These are phyloP conservation scores for Oreochromis niloticus DNA, from an alignment of 2,113 vertebrate genomes.

Conservation along the genomic window DNA sequence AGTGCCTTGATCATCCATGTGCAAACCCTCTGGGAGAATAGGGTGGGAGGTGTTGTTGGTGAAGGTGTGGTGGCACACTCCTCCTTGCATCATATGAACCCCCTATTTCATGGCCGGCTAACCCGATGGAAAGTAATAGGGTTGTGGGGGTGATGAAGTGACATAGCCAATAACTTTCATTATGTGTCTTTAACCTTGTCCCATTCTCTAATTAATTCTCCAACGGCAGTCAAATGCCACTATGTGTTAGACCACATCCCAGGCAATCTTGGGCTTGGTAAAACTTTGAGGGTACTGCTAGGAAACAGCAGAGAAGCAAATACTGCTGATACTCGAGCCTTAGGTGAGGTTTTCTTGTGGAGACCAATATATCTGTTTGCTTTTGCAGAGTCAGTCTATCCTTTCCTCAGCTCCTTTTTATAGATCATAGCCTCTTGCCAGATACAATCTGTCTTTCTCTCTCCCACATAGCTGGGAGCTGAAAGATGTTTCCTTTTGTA, in stretches of 20 bases:
- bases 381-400: slow-evolving; percentile 44
- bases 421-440: slow-evolving; percentile 41
- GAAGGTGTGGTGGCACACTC: slow-evolving; percentile 49
- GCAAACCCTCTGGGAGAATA: slow-evolving; percentile 48
- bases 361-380: slow-evolving; percentile 45
- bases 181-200: slow-evolving; percentile 71
- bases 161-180: slow-evolving; percentile 74
- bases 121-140: slow-evolving; percentile 68
- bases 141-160: slow-evolving; percentile 60
- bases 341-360: slow-evolving; percentile 14
- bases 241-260: slow-evolving; percentile 1
- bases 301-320: not conserved
- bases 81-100: slow-evolving; percentile 60
- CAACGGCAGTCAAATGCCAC: slow-evolving; percentile 37
- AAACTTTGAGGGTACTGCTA: not conserved
- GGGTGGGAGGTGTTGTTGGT: slow-evolving; percentile 23
- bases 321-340: slow-evolving; percentile 2
- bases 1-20: slow-evolving; percentile 70
- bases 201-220: slow-evolving; percentile 68
- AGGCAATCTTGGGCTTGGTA: slow-evolving; percentile 9
- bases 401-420: slow-evolving; percentile 43
- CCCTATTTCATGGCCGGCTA: slow-evolving; percentile 73
- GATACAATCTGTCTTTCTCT: slow-evolving; percentile 31
- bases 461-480: slow-evolving; percentile 22
- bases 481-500: slow-evolving; percentile 13